A percentile compares a stretch with the other conserved stretches of the same genome.
Evolutionary conservation across 1,140 invertebrate genomes (phyloP).

Genomic region (Lepidurus apus): DNA sequence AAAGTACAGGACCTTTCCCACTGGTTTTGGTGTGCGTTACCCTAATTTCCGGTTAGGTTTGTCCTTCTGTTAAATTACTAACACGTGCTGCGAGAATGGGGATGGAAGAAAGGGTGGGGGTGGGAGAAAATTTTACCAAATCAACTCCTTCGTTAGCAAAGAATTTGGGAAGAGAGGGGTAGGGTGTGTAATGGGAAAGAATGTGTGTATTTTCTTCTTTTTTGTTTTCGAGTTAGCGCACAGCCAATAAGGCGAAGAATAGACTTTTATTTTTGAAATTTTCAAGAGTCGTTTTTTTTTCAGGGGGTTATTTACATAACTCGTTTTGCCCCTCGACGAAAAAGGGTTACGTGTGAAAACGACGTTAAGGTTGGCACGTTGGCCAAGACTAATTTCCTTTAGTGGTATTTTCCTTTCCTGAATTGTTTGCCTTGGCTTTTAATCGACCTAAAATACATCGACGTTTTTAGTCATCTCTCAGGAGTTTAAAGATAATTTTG

Average conservation of each 20-base stretch:
- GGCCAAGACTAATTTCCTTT: constrained; percentile 1
- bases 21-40: not conserved
- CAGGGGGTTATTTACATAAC: not conserved
- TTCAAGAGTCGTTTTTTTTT: not conserved
- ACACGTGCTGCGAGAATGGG: not conserved
- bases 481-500: too few relatives aligned
- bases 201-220: not conserved
- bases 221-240: not conserved
- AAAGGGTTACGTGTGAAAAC: constrained; percentile 6
- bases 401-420: not conserved
- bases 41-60: constrained; percentile 6
- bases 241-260: not conserved
- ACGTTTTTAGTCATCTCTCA: too few relatives aligned
- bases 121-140: not conserved
- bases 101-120: not conserved
- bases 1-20: not conserved
- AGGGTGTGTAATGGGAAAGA: not conserved
- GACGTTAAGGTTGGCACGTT: not conserved
- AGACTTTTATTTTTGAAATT: not conserved
- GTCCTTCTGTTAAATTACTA: constrained; percentile 9
- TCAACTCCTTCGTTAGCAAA: not conserved
- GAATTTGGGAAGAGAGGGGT: not conserved
- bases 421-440: too few relatives aligned
- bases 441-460: too few relatives aligned
- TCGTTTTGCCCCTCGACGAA: not conserved